Evolutionary conservation across 2,797 vertebrate genomes (phyloP).

Genomic region (Alauda arvensis): DNA sequence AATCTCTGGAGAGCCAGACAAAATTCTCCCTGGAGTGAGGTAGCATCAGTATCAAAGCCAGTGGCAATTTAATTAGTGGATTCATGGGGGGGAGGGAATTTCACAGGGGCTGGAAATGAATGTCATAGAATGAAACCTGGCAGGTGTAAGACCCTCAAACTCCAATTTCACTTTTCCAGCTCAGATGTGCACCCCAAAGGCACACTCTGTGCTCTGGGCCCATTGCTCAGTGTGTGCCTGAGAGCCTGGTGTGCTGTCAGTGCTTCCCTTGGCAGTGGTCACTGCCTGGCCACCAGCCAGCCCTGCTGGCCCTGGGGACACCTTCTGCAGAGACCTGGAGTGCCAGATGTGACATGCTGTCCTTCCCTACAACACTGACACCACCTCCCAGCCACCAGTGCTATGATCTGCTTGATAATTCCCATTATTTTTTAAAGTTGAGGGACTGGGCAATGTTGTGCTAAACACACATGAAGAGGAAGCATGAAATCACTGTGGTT

Average conservation of each 20-base stretch:
- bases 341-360: rapidly evolving
- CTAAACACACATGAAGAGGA: conserved; percentile 10
- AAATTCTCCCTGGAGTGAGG: conserved; percentile 34
- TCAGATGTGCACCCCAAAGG: background rate
- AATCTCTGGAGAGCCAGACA: conserved; percentile 40
- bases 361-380: background rate
- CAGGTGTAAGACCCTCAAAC: background rate
- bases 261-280: background rate
- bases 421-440: background rate
- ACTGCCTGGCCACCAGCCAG: background rate
- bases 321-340: background rate
- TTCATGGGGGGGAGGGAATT: conserved; percentile 29
- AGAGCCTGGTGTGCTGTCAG: background rate
- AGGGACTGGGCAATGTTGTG: background rate
- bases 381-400: background rate
- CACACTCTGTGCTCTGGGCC: background rate
- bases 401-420: background rate
- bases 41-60: conserved; percentile 38
- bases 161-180: background rate
- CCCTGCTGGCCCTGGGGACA: background rate
- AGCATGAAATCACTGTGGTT: conserved; percentile 18
- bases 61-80: conserved; percentile 58
- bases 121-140: background rate
- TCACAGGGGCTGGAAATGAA: background rate
- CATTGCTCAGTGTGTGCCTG: background rate